Evolutionary conservation across 2,113 vertebrate species (phyloP), one percentile per base, ranked within the genome.

Genomic region (Antechinus stuartii): DNA sequence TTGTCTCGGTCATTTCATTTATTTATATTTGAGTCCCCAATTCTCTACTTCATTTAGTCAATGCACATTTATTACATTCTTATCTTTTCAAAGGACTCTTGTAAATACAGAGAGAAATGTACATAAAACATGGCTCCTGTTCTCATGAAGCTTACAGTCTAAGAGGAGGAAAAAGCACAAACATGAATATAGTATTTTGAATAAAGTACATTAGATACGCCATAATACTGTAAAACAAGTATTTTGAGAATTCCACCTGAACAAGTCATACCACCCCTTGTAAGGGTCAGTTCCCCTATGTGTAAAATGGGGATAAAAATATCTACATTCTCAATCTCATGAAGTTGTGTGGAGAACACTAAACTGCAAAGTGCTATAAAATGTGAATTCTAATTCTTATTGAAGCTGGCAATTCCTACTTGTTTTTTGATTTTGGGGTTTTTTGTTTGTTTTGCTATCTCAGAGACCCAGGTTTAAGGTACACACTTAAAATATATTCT

Each of bases 401-500:
- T 84, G 35, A 84, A 42, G 16, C n/a, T 42, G 6, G 8, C 19
- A 84, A 42, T 8, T n/a, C n/a, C 3, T 42, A 84, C 68, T 84
- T 84, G n/a, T 0, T 84, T n/a, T 84, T 68, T 52, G 50, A 10
- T 52, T 9, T 52, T 52, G 4, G 50, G 50, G 0, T 52, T 52
- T 52, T 10, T 84, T 84, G 68, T 0, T 84, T n/a, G 42, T 68
- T 84, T 76, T 84, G 16, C 54, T 55, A 35, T 93, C 93, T 96
- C 25, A 91, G 93, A 92, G 23, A 0, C 76, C 91, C 91, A 90
- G 53, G 94, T 12, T 92, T 54, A 89, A 90, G 54, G 68, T 91
- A 92, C 91, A 95, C 90, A 55, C 42, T 91, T 47, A 92, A 84
- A 94, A 94, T 52, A 91, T 8, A 49, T 94, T 91, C 50, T 94